Base-by-base conservation (phyloP, 2,888 invertebrate species). In the Celastrina argiolus region DNA sequence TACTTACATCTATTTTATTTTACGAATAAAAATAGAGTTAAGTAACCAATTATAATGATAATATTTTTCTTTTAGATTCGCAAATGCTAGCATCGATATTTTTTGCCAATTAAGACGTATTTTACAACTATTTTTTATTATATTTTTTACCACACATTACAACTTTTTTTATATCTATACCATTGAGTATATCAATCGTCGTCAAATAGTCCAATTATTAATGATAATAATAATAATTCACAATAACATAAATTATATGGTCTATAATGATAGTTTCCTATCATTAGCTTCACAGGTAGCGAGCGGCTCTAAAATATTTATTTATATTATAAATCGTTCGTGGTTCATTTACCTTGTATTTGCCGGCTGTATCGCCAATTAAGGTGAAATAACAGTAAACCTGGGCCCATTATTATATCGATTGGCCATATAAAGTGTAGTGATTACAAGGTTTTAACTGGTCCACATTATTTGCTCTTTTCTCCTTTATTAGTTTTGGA, bases 311-410 rank as follows among this genome's bases (percentile, higher is more conserved):
- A 67, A 68, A 72, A 71, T 71, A 73, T 73, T 70, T 70, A 70
- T 66, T 68, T 68, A 65, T 70, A 69, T 70, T 69, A 70, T 66
- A 70, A 68, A 70, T 67, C 70, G 68, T 69, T 70, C 72, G 71
- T 66, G 73, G 73, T 72, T 69, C 74, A 71, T 73, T 74, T 71
- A 68, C 66, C 66, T 66, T 65, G 71, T 70, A 68, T 59, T 67
- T 70, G 71, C 69, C 72, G 71, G 70, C 68, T 68, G 71, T 58
- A 71, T 73, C 69, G 71, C 72, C 73, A 75, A 73, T 75, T 74
- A 75, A 69, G 69, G 70, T 70, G 67, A 73, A 74, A 74, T 72
- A 73, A 75, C 71, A 71, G 71, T 73, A 72, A 73, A 71, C 65
- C 69, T 67, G 67, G 66, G 66, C 63, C 67, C 69, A 70, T 71